Percentiles rank a stretch among this genome's conserved stretches.
Evolutionary conservation across 2,113 vertebrate species (phyloP).

Genomic region (Merops nubicus): DNA sequence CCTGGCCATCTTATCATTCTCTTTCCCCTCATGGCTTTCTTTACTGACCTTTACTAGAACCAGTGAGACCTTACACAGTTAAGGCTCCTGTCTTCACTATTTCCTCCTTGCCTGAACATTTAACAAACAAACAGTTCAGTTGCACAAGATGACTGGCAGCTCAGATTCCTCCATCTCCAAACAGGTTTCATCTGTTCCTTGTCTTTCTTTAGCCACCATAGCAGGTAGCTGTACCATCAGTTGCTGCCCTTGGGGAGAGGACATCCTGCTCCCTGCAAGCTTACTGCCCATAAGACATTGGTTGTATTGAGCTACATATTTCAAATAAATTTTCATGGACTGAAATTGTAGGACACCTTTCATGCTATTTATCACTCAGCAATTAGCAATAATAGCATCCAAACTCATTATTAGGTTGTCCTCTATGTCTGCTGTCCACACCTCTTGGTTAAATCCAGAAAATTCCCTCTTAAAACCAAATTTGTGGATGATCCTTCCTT

Average conservation of each 20-base stretch:
- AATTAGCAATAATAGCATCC: conserved; percentile 51
- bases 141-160: not conserved
- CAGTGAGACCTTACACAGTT: not conserved
- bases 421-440: conserved; percentile 16
- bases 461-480: not conserved
- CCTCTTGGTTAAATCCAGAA: not conserved
- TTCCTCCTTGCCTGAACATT: not conserved
- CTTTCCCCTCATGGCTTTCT: not conserved
- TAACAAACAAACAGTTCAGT: not conserved
- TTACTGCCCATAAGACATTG: not conserved
- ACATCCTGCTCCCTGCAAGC: not conserved
- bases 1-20: not conserved
- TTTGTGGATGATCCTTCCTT: not conserved
- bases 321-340: conserved; percentile 28
- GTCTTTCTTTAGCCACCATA: not conserved
- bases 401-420: not conserved
- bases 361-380: conserved; percentile 40
- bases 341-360: conserved; percentile 27
- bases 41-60: not conserved
- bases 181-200: not conserved
- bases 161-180: not conserved
- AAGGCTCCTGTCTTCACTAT: not conserved
- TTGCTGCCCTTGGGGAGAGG: conserved; percentile 22
- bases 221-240: not conserved
- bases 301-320: conserved; percentile 16